Percentiles rank a stretch among this genome's conserved stretches.
Conservation (phyloP, 2,113 vertebrate genomes). For the cat (Felis catus) region F.catus_Fca126_mat1.0 CM031422.1:12575001-12575500, state of each 20-base stretch:
- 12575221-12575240: neutral
- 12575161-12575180: neutral
- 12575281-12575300: neutral
- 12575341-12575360: neutral
- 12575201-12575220: neutral
- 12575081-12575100: neutral
- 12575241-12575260: neutral
- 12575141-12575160: neutral
- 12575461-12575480: neutral
- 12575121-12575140: neutral
- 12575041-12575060: neutral
- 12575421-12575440: neutral
- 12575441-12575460: neutral
- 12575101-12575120: neutral
- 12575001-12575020: neutral
- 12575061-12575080: neutral
- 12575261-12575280: neutral
- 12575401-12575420: no score
- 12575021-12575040: neutral
- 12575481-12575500: neutral
- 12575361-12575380: neutral
- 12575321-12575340: neutral
- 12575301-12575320: neutral
- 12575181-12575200: accelerated
- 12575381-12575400: neutral